These are phyloP conservation scores for Orthonyx spaldingii DNA, from an alignment of 2,113 vertebrate species.

Conservation along the genomic window DNA sequence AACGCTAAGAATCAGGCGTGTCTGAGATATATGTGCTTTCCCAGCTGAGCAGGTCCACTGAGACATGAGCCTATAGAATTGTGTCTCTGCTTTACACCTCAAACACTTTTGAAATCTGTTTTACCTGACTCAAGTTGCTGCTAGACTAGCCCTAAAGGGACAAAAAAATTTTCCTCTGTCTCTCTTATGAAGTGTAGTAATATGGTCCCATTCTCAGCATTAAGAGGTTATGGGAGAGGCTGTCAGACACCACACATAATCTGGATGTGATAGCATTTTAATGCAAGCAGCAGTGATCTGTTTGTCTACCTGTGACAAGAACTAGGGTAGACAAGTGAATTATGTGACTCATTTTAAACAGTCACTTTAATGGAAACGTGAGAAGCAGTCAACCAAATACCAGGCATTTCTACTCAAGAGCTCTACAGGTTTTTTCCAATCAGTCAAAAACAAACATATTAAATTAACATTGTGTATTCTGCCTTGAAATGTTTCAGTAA, in stretches of 20 bases:
- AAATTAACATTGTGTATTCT: background rate
- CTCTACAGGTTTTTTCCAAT: background rate
- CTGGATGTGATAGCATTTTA: background rate
- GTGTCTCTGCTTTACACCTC: background rate
- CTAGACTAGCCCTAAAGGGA: background rate
- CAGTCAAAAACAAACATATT: background rate
- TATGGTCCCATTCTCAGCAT: background rate
- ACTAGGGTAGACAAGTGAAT: background rate
- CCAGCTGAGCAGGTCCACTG: background rate
- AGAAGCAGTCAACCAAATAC: background rate
- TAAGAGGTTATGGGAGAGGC: background rate
- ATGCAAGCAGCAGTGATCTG: background rate
- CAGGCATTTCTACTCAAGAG: background rate
- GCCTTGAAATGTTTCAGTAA: background rate
- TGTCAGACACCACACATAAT: background rate
- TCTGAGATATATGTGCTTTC: background rate
- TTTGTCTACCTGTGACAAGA: background rate
- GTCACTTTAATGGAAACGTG: background rate
- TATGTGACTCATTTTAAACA: background rate
- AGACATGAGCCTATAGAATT: background rate
- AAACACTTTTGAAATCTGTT: background rate
- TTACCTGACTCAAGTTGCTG: background rate
- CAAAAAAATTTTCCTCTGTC: rapidly evolving
- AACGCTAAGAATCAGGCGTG: background rate
- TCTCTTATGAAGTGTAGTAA: background rate